Conservation (phyloP, 2,888 invertebrate species). For the Galerucella pusilla region DNA sequence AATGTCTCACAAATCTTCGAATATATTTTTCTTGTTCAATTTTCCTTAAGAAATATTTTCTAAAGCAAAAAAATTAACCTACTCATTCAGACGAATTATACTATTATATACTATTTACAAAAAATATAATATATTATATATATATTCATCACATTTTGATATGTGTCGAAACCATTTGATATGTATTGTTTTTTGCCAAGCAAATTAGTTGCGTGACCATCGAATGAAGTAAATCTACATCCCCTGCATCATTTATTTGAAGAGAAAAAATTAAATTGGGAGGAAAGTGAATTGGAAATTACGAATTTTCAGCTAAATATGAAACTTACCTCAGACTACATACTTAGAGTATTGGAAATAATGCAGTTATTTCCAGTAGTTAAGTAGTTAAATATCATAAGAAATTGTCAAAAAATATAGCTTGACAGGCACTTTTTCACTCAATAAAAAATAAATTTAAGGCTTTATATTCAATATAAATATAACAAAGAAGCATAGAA, state of each 20-base stretch:
- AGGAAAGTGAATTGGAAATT: too few species aligned
- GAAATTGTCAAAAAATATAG: too few species aligned
- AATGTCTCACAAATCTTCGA: constrained; percentile 27
- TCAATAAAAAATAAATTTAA: too few species aligned
- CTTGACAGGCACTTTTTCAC: too few species aligned
- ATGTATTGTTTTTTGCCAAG: constrained; percentile 44
- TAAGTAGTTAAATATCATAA: too few species aligned
- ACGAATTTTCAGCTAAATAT: too few species aligned
- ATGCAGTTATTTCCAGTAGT: too few species aligned
- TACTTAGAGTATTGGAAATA: too few species aligned
- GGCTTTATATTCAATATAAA: too few species aligned
- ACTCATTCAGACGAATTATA: constrained; percentile 40
- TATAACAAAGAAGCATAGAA: too few species aligned
- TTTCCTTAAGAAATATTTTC: constrained; percentile 11
- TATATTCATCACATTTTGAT: constrained; percentile 53
- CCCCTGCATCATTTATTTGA: not conserved
- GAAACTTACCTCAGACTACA: too few species aligned
- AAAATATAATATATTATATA: constrained; percentile 43
- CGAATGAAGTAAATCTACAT: constrained; percentile 4
- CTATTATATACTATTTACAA: constrained; percentile 47
- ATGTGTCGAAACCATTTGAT: constrained; percentile 51
- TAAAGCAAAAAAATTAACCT: constrained; percentile 35
- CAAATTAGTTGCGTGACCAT: constrained; percentile 3
- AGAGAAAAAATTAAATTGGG: too few species aligned
- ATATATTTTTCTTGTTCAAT: constrained; percentile 8